Evolutionary conservation across 2,113 vertebrate genomes (phyloP).

Genomic region (Microtus ochrogaster): DNA sequence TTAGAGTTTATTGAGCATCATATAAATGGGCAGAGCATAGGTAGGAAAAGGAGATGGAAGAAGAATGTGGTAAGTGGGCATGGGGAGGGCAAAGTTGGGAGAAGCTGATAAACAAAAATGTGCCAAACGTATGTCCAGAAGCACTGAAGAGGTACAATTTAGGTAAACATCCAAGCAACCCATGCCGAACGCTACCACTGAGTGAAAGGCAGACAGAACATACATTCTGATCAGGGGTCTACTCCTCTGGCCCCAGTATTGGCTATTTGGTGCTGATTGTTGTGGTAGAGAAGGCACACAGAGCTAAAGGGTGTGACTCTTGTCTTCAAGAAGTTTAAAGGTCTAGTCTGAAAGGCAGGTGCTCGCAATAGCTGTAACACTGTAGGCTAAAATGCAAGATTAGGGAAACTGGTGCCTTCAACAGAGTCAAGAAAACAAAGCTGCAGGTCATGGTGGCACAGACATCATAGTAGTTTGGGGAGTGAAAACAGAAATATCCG

Average conservation of each 20-base stretch:
- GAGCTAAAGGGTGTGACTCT: neutral
- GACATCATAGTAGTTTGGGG: neutral
- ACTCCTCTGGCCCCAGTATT: neutral
- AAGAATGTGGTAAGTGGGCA: neutral
- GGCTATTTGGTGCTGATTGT: neutral
- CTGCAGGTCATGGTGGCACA: neutral
- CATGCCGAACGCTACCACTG: neutral
- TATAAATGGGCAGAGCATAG: neutral
- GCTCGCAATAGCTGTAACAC: fast-evolving
- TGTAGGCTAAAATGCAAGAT: neutral
- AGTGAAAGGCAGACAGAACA: neutral
- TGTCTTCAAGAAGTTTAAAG: neutral
- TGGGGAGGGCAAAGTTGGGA: fast-evolving
- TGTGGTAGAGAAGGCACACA: fast-evolving
- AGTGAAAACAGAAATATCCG: neutral
- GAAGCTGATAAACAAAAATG: neutral
- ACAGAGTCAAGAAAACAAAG: neutral
- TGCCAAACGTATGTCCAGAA: neutral
- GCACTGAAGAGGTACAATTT: neutral
- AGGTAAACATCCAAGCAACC: neutral
- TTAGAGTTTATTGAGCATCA: neutral
- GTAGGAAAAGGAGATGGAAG: neutral
- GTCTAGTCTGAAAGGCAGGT: neutral
- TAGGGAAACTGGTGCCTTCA: neutral
- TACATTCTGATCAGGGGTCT: neutral